Percentiles rank a stretch among this genome's conserved stretches.
Conservation (phyloP, 2,113 vertebrate species). For the Ochotona princeps region DNA sequence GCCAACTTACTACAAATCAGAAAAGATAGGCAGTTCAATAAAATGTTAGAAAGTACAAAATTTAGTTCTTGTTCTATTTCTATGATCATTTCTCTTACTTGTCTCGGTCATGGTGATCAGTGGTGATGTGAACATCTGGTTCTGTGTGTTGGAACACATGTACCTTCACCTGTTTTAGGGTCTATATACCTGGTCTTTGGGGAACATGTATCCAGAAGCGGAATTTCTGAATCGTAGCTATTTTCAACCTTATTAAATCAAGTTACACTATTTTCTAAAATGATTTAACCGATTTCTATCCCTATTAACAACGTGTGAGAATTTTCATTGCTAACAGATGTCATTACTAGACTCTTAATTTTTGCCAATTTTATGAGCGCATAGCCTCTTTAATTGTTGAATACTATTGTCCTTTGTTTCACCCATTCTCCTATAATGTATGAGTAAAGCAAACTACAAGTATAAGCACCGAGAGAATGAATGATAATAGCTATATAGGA, state of each 20-base stretch:
- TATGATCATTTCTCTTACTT: background rate
- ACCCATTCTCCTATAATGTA: background rate
- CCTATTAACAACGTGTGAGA: background rate
- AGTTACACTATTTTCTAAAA: background rate
- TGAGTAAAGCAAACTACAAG: constrained; percentile 13
- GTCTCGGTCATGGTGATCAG: background rate
- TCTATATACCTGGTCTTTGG: background rate
- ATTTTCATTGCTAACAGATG: background rate
- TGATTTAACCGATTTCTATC: background rate
- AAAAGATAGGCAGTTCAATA: background rate
- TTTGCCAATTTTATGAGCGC: background rate
- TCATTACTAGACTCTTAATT: background rate
- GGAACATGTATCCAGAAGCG: background rate
- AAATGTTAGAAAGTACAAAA: background rate
- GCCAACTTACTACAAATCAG: background rate
- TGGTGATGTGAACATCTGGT: background rate
- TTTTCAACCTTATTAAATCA: constrained; percentile 14
- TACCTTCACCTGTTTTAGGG: background rate
- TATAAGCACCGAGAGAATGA: background rate
- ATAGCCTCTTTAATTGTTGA: background rate
- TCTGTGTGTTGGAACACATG: background rate
- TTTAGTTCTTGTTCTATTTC: background rate
- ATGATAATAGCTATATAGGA: background rate
- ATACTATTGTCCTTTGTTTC: background rate
- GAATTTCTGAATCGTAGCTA: background rate